Evolutionary conservation across 1,140 invertebrate genomes (phyloP).

Genomic region (Liolophura sinensis): DNA sequence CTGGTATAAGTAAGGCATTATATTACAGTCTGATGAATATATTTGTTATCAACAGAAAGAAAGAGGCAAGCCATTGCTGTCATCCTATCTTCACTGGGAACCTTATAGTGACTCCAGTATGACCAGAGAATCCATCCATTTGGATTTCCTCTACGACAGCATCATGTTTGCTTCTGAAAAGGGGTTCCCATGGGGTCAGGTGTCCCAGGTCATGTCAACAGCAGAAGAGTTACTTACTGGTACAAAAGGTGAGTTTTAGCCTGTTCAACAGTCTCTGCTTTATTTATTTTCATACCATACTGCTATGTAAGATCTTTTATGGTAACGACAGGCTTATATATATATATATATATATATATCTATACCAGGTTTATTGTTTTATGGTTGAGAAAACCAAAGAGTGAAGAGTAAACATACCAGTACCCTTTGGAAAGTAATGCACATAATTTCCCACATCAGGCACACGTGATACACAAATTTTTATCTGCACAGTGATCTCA

Average conservation of each 20-base stretch:
- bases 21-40: no score
- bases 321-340: no score
- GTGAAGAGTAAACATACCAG: no score
- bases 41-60: no score
- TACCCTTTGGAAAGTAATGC: not conserved
- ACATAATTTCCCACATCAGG: not conserved
- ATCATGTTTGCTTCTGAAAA: conserved; percentile 45
- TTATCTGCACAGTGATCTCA: not conserved
- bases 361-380: not conserved
- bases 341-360: no score
- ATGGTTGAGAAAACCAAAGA: not conserved
- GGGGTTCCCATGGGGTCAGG: conserved; percentile 48
- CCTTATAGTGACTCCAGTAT: no score
- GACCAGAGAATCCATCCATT: conserved; percentile 18
- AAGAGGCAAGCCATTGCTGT: no score
- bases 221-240: conserved; percentile 33
- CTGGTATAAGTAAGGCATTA: no score
- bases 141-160: conserved; percentile 46
- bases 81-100: no score
- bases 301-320: no score
- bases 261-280: not conserved
- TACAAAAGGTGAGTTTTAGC: conserved; percentile 33
- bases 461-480: not conserved
- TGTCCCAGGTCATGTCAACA: conserved; percentile 33
- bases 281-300: not conserved